A percentile compares a stretch with the other conserved stretches of the same genome.
Evolutionary conservation across 2,797 vertebrate species (phyloP).

Genomic region (Sorex maritimensis): DNA sequence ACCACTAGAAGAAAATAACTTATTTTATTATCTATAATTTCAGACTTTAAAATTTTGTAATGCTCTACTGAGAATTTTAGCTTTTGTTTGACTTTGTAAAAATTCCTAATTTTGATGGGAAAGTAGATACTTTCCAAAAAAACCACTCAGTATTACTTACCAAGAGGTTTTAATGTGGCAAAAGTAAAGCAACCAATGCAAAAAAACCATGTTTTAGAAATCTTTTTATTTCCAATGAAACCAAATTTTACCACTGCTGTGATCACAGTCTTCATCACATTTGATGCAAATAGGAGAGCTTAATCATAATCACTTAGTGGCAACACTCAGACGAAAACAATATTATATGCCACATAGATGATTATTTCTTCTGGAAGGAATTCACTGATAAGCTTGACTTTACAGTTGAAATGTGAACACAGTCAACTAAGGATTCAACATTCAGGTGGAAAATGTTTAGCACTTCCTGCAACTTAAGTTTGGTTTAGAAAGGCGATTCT

Average conservation of each 20-base stretch:
- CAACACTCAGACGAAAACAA: slow-evolving; percentile 77
- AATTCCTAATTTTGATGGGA: slow-evolving; percentile 56
- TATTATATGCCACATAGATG: slow-evolving; percentile 79
- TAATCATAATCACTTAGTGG: slow-evolving; percentile 84
- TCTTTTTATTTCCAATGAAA: slow-evolving; percentile 85
- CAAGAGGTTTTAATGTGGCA: slow-evolving; percentile 65
- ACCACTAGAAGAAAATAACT: slow-evolving; percentile 41
- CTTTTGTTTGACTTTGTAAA: slow-evolving; percentile 62
- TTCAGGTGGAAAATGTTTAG: slow-evolving; percentile 82
- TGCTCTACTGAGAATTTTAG: slow-evolving; percentile 58
- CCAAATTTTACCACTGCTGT: slow-evolving; percentile 76
- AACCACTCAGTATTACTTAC: slow-evolving; percentile 64
- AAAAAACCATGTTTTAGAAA: slow-evolving; percentile 71
- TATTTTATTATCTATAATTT: slow-evolving; percentile 59
- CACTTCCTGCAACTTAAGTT: slow-evolving; percentile 79
- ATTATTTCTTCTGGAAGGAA: slow-evolving; percentile 72
- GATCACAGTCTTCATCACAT: slow-evolving; percentile 86
- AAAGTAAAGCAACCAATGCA: slow-evolving; percentile 74
- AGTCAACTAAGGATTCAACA: slow-evolving; percentile 80
- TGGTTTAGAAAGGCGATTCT: slow-evolving; percentile 85
- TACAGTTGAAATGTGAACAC: slow-evolving; percentile 80
- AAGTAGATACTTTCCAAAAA: slow-evolving; percentile 31
- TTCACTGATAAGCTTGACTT: slow-evolving; percentile 76
- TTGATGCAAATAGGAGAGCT: slow-evolving; percentile 86
- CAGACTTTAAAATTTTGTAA: slow-evolving; percentile 40